Conservation (phyloP, 2,113 vertebrate genomes). For the Epinephelus cyanopodus region DNA sequence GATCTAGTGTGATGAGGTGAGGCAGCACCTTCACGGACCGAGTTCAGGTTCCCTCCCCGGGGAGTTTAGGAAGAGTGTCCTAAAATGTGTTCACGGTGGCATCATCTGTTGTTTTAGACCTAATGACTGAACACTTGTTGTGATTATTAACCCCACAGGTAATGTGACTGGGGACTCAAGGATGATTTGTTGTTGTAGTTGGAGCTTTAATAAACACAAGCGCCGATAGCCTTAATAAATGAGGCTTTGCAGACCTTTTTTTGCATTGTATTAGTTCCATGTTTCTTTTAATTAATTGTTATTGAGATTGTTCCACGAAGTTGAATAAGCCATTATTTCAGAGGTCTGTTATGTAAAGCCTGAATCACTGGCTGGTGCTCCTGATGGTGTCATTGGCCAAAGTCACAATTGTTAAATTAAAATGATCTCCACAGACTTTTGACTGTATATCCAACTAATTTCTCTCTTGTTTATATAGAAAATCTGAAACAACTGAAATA, state of each 20-base stretch:
- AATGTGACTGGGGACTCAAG: not conserved
- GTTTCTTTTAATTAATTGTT: slow-evolving; percentile 1
- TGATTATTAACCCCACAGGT: not conserved
- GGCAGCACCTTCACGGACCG: not conserved
- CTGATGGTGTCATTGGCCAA: not conserved
- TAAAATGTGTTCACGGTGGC: not conserved
- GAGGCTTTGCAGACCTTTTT: slow-evolving; percentile 4
- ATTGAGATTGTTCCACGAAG: not conserved
- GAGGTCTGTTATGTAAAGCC: not conserved
- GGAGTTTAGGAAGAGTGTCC: not conserved
- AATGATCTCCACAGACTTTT: not conserved
- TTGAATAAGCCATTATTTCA: not conserved
- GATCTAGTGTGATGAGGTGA: slow-evolving; percentile 19
- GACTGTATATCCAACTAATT: not conserved
- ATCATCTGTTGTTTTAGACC: not conserved
- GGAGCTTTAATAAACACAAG: slow-evolving; percentile 9
- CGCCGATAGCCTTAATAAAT: not conserved
- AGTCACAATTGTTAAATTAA: not conserved
- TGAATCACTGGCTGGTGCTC: not conserved
- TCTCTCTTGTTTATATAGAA: not conserved
- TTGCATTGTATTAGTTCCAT: not conserved
- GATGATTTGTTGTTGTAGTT: slow-evolving; percentile 10
- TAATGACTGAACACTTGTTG: not conserved
- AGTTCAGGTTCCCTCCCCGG: not conserved
- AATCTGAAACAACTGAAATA: not conserved